Evolutionary conservation across 2,797 vertebrate genomes (phyloP).

Genomic region (Aselliscus stoliczkanus): DNA sequence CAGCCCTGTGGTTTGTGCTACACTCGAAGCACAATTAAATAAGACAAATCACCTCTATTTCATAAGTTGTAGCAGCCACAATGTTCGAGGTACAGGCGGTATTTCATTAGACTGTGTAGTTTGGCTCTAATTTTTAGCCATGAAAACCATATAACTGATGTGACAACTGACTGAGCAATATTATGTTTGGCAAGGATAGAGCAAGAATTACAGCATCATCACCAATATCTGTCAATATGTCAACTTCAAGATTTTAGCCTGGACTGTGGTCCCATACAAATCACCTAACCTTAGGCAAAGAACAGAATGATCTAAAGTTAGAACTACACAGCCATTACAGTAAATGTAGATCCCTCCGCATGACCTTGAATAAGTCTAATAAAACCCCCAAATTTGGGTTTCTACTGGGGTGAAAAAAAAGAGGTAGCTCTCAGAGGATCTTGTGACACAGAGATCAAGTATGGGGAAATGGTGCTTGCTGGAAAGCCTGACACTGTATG

Average conservation of each 20-base stretch:
- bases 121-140: neutral
- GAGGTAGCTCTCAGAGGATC: neutral
- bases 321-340: neutral
- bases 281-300: slow-evolving; percentile 17
- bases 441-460: neutral
- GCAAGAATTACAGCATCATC: neutral
- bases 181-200: neutral
- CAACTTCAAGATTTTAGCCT: slow-evolving; percentile 9
- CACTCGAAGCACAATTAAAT: slow-evolving; percentile 61
- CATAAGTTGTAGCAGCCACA: neutral
- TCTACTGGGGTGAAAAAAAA: neutral
- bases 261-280: neutral
- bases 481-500: neutral
- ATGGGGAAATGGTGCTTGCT: neutral
- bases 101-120: neutral
- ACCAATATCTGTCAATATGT: neutral
- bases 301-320: neutral
- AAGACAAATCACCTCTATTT: slow-evolving; percentile 53
- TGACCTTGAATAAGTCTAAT: neutral
- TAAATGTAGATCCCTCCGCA: neutral
- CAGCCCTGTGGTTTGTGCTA: slow-evolving; percentile 41
- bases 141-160: neutral
- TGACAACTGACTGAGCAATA: neutral
- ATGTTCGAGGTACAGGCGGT: neutral
- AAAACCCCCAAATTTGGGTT: slow-evolving; percentile 9